Evolutionary conservation across 2,888 invertebrate genomes (phyloP).

Genomic region (Norana najaformis): DNA sequence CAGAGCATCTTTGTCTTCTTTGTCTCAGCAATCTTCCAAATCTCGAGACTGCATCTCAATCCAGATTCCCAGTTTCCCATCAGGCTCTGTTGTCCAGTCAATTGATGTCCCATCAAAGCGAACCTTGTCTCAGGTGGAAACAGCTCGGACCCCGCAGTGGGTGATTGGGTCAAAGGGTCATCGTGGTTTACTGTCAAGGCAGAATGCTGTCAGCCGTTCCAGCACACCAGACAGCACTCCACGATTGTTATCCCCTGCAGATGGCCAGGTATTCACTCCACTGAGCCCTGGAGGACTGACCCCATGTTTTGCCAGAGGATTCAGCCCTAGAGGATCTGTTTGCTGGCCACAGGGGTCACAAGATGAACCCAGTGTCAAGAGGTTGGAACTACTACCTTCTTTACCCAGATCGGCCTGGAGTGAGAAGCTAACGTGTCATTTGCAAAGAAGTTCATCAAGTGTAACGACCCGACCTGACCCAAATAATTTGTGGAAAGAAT

Average conservation of each 20-base stretch:
- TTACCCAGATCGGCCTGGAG: background rate
- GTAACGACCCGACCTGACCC: constrained; percentile 13
- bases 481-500: constrained; percentile 21
- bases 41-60: constrained; percentile 9
- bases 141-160: background rate
- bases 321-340: background rate
- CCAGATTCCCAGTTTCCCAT: background rate
- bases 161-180: constrained; percentile 9
- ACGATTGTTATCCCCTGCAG: constrained; percentile 27
- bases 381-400: background rate
- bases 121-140: background rate
- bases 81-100: background rate
- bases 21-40: background rate
- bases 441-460: constrained; percentile 20
- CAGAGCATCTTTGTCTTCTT: constrained; percentile 14
- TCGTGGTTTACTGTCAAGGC: constrained; percentile 27
- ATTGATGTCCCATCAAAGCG: background rate
- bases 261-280: constrained; percentile 15
- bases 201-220: constrained; percentile 35
- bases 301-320: background rate
- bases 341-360: constrained; percentile 16
- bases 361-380: constrained; percentile 15
- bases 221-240: constrained; percentile 39
- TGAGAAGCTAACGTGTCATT: background rate
- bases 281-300: background rate